These are phyloP conservation scores for Zaprionus taronus DNA, from an alignment of 1,140 invertebrate species.

Conservation along the genomic window DNA sequence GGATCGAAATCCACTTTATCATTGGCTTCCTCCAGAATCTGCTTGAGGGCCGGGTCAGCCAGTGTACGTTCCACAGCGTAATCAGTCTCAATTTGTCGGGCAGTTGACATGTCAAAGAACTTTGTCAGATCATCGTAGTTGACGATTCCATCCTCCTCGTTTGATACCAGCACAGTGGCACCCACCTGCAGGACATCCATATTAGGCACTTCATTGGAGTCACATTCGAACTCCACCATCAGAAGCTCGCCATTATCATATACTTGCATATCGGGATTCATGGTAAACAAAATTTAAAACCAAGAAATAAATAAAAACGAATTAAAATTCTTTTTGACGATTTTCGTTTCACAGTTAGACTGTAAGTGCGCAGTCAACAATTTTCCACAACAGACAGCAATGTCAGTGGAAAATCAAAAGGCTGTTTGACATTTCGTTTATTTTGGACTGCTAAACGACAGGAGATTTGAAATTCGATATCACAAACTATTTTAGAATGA, in stretches of 20 bases:
- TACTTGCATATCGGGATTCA: slow-evolving; percentile 19
- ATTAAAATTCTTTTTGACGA: slow-evolving; percentile 14
- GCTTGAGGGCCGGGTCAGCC: slow-evolving; percentile 61
- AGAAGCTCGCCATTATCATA: slow-evolving; percentile 43
- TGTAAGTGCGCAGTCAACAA: neutral
- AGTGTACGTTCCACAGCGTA: slow-evolving; percentile 62
- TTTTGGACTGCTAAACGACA: neutral
- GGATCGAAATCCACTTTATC: slow-evolving; percentile 64
- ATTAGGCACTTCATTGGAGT: slow-evolving; percentile 16
- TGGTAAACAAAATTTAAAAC: slow-evolving; percentile 4
- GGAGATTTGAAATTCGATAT: neutral
- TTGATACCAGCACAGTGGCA: slow-evolving; percentile 57
- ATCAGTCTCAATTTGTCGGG: slow-evolving; percentile 46
- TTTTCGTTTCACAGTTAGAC: slow-evolving; percentile 2
- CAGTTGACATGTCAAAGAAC: slow-evolving; percentile 31
- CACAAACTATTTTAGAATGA: too few relatives aligned
- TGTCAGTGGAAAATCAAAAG: neutral
- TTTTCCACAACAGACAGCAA: neutral
- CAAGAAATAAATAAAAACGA: neutral
- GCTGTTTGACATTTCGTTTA: neutral
- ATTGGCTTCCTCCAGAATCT: slow-evolving; percentile 58
- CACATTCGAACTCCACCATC: slow-evolving; percentile 61
- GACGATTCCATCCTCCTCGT: slow-evolving; percentile 43
- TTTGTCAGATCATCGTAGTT: slow-evolving; percentile 46
- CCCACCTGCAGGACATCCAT: slow-evolving; percentile 48